phyloP scores from a whole-genome alignment of 2,888 invertebrate genomes.

The Stegophylla sp. region DNA sequence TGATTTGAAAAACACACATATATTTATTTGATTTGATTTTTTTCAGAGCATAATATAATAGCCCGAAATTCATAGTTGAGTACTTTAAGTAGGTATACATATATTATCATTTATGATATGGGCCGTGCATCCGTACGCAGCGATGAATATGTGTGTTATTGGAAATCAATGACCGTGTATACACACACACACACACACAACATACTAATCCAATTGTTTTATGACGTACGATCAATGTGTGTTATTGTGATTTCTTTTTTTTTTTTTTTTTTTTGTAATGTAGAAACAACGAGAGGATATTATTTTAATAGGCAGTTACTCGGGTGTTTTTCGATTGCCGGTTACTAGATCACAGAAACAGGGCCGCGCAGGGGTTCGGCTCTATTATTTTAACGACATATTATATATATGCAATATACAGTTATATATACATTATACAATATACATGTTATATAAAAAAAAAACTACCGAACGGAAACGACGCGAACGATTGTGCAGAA shows the following conservation, averaged over 20 bases:
- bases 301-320: too few relatives aligned
- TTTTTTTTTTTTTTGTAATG: too few relatives aligned
- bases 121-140: background rate
- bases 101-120: too few relatives aligned
- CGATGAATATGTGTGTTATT: conserved; percentile 30
- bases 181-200: background rate
- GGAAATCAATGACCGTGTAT: conserved; percentile 34
- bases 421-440: too few relatives aligned
- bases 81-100: too few relatives aligned
- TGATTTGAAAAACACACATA: too few relatives aligned
- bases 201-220: background rate
- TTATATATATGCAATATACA: background rate
- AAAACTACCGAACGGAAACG: conserved; percentile 6
- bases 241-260: too few relatives aligned
- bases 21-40: too few relatives aligned
- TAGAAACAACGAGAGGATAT: background rate
- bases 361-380: background rate
- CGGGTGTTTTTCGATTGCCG: background rate
- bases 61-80: too few relatives aligned
- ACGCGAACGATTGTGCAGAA: conserved; percentile 22
- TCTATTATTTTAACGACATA: conserved; percentile 23
- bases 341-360: conserved; percentile 21
- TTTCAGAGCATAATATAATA: too few relatives aligned
- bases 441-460: too few relatives aligned
- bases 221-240: too few relatives aligned